phyloP scores from a whole-genome alignment of 2,888 invertebrate genomes.

The Napeogenes sylphis region DNA sequence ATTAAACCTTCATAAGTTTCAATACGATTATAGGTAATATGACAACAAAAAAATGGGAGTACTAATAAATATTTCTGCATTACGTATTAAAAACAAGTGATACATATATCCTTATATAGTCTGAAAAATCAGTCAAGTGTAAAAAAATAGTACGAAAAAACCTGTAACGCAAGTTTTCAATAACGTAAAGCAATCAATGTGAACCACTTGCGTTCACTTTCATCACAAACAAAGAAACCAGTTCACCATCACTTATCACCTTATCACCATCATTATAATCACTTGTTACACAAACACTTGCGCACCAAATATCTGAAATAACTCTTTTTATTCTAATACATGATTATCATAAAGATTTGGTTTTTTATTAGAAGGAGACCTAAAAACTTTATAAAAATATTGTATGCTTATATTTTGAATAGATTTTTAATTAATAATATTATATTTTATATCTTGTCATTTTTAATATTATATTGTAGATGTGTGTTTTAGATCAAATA shows the following conservation, averaged over 20 bases:
- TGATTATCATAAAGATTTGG: neutral
- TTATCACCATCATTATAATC: slow-evolving; percentile 39
- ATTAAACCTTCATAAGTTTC: no score
- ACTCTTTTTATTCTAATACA: neutral
- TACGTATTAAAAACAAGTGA: neutral
- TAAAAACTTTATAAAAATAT: neutral
- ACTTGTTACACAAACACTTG: slow-evolving; percentile 16
- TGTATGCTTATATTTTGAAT: no score
- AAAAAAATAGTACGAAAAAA: neutral
- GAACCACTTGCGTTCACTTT: slow-evolving; percentile 24
- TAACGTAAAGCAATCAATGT: neutral
- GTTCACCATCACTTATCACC: slow-evolving; percentile 42
- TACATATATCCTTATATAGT: neutral
- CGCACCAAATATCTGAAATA: neutral
- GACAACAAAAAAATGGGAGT: neutral
- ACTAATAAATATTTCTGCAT: neutral
- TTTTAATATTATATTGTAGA: no score
- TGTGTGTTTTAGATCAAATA: no score
- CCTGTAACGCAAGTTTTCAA: slow-evolving; percentile 1
- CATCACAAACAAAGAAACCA: slow-evolving; percentile 45
- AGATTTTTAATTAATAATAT: no score
- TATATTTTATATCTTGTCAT: no score
- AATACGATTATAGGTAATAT: no score
- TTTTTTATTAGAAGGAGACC: neutral
- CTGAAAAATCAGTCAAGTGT: no score